These are phyloP conservation scores for Atta colombica DNA, from an alignment of 1,140 invertebrate genomes.

Conservation along the genomic window DNA sequence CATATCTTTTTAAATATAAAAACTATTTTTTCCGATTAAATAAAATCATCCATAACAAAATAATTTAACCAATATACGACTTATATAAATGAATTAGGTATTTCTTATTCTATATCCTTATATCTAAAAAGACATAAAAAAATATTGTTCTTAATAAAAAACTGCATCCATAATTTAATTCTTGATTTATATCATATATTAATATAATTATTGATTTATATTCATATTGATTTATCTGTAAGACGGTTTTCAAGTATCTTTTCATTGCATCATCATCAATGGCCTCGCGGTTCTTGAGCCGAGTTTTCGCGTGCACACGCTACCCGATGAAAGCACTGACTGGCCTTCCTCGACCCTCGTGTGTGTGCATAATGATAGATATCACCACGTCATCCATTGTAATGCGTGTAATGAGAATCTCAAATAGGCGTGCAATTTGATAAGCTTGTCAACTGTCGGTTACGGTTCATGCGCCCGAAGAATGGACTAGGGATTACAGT, in stretches of 20 bases:
- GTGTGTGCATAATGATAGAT: conserved; percentile 76
- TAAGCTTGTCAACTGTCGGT: conserved; percentile 80
- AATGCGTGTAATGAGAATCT: conserved; percentile 81
- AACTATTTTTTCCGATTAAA: not conserved
- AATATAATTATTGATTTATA: too few relatives aligned
- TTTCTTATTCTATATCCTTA: not conserved
- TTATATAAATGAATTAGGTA: too few relatives aligned
- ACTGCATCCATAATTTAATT: not conserved
- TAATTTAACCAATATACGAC: not conserved
- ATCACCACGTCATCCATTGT: conserved; percentile 78
- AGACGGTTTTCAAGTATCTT: not conserved
- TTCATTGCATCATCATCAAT: conserved; percentile 6
- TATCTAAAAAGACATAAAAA: not conserved
- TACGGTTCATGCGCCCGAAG: conserved; percentile 77
- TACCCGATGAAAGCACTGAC: conserved; percentile 55
- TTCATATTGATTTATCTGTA: not conserved
- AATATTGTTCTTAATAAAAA: not conserved
- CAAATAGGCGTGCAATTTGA: conserved; percentile 81
- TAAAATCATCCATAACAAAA: not conserved
- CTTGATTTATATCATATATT: not conserved
- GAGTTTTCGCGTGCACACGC: conserved; percentile 40
- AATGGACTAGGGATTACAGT: conserved; percentile 78
- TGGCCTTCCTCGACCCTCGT: conserved; percentile 31
- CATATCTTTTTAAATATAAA: not conserved
- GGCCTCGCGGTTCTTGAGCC: not conserved